Conservation (phyloP, 35 echinoderm and acorn worm species). For the Acanthaster planci region DNA sequence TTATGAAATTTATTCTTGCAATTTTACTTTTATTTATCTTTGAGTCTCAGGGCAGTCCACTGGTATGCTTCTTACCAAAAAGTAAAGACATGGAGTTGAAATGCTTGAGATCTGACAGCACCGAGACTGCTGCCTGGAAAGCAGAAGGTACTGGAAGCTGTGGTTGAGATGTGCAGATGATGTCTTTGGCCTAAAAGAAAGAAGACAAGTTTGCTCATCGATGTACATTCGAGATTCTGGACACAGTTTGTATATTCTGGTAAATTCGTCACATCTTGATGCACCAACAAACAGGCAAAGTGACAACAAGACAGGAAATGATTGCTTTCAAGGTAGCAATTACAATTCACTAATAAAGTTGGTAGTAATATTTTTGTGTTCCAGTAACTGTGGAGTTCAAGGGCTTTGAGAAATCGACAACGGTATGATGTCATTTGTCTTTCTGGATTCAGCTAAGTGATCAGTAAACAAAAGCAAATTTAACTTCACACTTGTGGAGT, state of each 20-base stretch:
- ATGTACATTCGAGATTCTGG: not conserved
- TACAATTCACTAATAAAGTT: too few species aligned
- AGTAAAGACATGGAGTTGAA: conserved; percentile 32
- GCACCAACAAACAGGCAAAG: too few species aligned
- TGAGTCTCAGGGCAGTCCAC: not conserved
- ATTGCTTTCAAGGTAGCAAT: too few species aligned
- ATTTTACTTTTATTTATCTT: not conserved
- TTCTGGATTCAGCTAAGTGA: too few species aligned
- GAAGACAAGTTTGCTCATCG: not conserved
- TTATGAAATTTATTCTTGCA: not conserved
- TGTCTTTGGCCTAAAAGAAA: conserved; percentile 13
- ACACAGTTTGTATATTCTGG: too few species aligned
- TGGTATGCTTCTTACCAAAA: conserved; percentile 28
- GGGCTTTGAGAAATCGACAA: too few species aligned
- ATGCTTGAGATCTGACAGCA: not conserved
- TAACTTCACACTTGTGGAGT: not conserved
- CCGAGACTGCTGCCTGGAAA: not conserved
- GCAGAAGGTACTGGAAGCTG: not conserved
- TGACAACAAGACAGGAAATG: too few species aligned
- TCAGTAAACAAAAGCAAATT: too few species aligned
- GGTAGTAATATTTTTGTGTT: too few species aligned
- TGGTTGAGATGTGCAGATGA: conserved; percentile 3
- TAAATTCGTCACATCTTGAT: too few species aligned
- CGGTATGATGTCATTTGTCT: too few species aligned
- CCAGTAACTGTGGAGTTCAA: too few species aligned